A percentile compares a stretch with the other conserved stretches of the same genome.
Evolutionary conservation across 1,140 invertebrate genomes (phyloP).

Genomic region (Tetragnatha versicolor): DNA sequence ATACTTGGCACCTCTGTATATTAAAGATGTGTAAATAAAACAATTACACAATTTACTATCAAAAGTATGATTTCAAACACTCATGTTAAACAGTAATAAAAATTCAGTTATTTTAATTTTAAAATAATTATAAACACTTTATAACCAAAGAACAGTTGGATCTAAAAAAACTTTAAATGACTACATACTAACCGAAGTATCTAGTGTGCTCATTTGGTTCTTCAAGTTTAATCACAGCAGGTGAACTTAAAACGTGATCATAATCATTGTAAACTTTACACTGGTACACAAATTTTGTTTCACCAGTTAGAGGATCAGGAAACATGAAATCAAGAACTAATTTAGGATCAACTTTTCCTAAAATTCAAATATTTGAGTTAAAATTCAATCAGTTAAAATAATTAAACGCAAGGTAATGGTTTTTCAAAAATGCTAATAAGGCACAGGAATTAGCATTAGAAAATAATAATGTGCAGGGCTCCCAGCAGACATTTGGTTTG

Average conservation of each 20-base stretch:
- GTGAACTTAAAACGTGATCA: not conserved
- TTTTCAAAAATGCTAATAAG: too few relatives aligned
- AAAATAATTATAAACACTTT: not conserved
- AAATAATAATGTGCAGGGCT: not conserved
- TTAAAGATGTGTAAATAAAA: too few relatives aligned
- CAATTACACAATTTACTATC: too few relatives aligned
- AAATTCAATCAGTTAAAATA: not conserved
- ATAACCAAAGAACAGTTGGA: too few relatives aligned
- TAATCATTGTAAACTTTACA: conserved; percentile 25
- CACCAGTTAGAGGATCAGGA: conserved; percentile 9
- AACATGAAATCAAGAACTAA: conserved; percentile 7
- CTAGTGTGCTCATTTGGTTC: not conserved
- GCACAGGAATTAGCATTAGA: not conserved
- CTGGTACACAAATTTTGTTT: not conserved
- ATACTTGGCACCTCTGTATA: too few relatives aligned
- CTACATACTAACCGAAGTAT: conserved; percentile 32
- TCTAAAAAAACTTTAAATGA: too few relatives aligned
- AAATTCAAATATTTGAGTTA: not conserved
- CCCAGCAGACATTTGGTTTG: not conserved
- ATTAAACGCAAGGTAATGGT: too few relatives aligned
- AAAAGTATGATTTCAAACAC: not conserved
- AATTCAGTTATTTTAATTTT: not conserved
- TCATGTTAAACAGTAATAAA: not conserved
- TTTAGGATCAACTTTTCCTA: not conserved
- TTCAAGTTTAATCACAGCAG: conserved; percentile 10